These are phyloP conservation scores for Pempheris klunzingeri DNA, from an alignment of 2,797 vertebrate genomes.

Conservation along the genomic window DNA sequence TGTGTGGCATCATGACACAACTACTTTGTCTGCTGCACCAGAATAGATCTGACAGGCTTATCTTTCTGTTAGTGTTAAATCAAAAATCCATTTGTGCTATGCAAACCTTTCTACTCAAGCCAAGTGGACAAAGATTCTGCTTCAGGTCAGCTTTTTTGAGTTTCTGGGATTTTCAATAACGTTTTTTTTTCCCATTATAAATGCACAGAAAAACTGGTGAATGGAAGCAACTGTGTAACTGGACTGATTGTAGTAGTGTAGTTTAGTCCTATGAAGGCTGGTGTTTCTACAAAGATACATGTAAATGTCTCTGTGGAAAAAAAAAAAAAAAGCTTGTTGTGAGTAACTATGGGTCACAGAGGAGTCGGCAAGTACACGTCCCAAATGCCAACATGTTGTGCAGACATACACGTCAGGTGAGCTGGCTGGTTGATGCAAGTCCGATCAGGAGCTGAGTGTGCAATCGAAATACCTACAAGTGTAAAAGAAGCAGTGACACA, in stretches of 20 bases:
- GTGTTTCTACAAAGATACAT: not conserved
- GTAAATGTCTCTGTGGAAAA: no score
- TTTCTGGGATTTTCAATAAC: not conserved
- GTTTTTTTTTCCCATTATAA: not conserved
- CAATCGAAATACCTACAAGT: not conserved
- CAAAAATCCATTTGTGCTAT: not conserved
- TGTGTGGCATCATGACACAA: not conserved
- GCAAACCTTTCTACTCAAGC: not conserved
- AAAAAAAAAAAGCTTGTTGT: no score
- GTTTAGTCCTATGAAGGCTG: not conserved
- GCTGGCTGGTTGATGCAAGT: not conserved
- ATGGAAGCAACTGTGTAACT: not conserved
- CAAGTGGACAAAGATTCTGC: not conserved
- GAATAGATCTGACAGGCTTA: not conserved
- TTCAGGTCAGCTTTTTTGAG: not conserved
- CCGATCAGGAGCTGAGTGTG: not conserved
- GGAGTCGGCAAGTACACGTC: not conserved
- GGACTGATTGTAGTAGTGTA: no score
- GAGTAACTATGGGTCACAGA: not conserved
- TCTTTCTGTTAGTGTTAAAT: no score
- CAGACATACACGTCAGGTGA: not conserved
- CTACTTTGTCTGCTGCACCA: not conserved
- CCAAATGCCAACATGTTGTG: not conserved
- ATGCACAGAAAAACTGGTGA: not conserved
- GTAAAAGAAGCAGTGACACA: not conserved